Percentiles rank a stretch among this genome's conserved stretches.
These are phyloP conservation scores for Linyphia triangularis DNA, from an alignment of 2,888 invertebrate genomes.

Conservation along the genomic window DNA sequence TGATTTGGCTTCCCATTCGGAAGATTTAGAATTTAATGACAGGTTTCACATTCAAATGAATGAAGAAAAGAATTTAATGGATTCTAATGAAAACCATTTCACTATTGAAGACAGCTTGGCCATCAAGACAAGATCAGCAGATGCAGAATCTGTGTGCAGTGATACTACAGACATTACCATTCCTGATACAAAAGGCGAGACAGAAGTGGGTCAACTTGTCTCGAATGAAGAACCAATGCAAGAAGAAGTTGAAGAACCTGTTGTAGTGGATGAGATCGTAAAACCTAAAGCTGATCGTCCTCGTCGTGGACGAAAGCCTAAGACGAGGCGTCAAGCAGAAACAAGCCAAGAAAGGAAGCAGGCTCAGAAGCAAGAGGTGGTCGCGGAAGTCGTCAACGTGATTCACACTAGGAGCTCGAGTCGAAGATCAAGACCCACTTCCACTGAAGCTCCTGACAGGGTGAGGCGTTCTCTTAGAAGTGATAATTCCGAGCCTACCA, in stretches of 20 bases:
- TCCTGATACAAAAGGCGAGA: constrained; percentile 63
- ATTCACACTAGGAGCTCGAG: constrained; percentile 43
- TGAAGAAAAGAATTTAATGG: constrained; percentile 5
- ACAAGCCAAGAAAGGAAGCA: constrained; percentile 31
- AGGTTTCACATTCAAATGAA: neutral
- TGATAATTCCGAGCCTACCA: constrained; percentile 50
- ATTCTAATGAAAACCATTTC: constrained; percentile 31
- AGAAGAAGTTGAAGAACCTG: constrained; percentile 33
- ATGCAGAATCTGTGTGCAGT: constrained; percentile 72
- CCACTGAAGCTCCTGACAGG: constrained; percentile 71
- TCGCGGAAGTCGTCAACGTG: neutral
- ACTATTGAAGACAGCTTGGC: constrained; percentile 55
- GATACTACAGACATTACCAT: constrained; percentile 69
- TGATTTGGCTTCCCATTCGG: neutral
- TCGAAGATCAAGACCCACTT: constrained; percentile 55
- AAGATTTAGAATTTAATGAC: constrained; percentile 1
- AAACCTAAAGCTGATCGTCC: constrained; percentile 73
- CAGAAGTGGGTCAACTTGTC: constrained; percentile 33
- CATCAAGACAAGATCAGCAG: constrained; percentile 38
- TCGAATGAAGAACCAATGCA: constrained; percentile 28
- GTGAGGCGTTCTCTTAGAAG: constrained; percentile 66
- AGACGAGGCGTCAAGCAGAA: constrained; percentile 76
- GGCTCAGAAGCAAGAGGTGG: constrained; percentile 13
- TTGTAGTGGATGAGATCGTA: constrained; percentile 47
- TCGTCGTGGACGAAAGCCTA: constrained; percentile 76